Conservation (phyloP, 2,113 vertebrate genomes). For the Oreochromis tanganicae region DNA sequence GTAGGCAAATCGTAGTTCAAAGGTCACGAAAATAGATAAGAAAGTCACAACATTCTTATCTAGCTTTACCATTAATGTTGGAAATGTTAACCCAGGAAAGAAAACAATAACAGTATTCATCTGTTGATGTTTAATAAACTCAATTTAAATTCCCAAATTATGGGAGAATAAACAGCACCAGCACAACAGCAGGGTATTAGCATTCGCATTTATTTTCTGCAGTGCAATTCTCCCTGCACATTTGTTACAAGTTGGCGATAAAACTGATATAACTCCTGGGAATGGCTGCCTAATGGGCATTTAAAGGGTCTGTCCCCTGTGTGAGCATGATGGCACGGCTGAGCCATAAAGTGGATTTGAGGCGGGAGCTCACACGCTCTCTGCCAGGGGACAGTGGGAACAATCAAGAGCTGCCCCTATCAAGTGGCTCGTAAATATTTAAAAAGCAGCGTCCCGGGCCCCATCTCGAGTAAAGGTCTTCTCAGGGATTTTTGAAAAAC, state of each 20-base stretch:
- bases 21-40: not conserved
- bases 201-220: not conserved
- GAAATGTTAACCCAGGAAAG: not conserved
- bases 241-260: not conserved
- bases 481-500: slow-evolving; percentile 58
- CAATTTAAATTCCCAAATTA: not conserved
- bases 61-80: not conserved
- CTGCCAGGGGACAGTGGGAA: slow-evolving; percentile 45
- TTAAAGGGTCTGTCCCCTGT: slow-evolving; percentile 20
- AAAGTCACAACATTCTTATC: not conserved
- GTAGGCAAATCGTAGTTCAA: slow-evolving; percentile 4
- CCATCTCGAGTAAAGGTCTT: slow-evolving; percentile 59
- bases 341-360: slow-evolving; percentile 14
- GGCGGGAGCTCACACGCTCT: not conserved
- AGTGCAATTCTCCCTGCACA: not conserved
- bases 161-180: not conserved
- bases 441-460: slow-evolving; percentile 54
- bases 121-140: not conserved
- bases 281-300: slow-evolving; percentile 19
- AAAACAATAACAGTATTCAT: not conserved
- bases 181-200: not conserved
- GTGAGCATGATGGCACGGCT: not conserved
- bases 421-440: slow-evolving; percentile 75
- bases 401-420: slow-evolving; percentile 60
- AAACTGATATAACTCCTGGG: slow-evolving; percentile 14